Base-by-base conservation (phyloP, 1,140 invertebrate genomes). In the Mercenaria mercenaria region DNA sequence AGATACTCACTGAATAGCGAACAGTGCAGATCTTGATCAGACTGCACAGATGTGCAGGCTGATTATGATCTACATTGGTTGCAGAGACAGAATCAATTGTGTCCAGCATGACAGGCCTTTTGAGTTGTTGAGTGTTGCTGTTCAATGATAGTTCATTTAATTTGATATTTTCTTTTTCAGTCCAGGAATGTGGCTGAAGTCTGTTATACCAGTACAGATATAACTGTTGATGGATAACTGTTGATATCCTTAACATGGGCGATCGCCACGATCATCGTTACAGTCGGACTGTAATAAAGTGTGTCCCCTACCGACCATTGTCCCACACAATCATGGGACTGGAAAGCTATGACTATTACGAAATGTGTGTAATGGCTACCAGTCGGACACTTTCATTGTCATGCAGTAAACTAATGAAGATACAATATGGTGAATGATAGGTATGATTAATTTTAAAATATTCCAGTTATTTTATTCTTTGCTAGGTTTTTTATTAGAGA, bases 301-400 rank as follows among this genome's bases (percentile, higher is more conserved):
- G 86, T 23, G 29, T 83, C 41, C 92, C 95, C 8, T 95, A 95
- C n/a, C 94, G 96, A 20, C 96, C 95, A n/a, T 20, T 79, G n/a
- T 94, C 95, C 10, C 97, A 98, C 94, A 96, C 97, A 2, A 96
- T 98, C 0, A 97, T 97, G 4, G 98, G 97, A 93, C 96, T 99
- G 37, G 97, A 97, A 82, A 98, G 98, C 92, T 98, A 97, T 93
- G 98, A 98, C 10, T 97, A 97, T 92, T 99, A 99, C 94, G 98
- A 99, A 95, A 67, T 99, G 98, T 96, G 92, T 82, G 88, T 94
- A 29, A 89, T 80, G 76, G 92, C 93, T 0, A 90, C 91, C 50
- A 92, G 97, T 95, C 98, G 98, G 91, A 97, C 97, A 2, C 97
- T 98, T 26, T 98, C 98, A 92, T 98, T 98, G 1, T 97, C 97